These are phyloP conservation scores for Mastigias papua DNA, from an alignment of 30 jellyfish, hydroid and myxozoan species.

Conservation along the genomic window DNA sequence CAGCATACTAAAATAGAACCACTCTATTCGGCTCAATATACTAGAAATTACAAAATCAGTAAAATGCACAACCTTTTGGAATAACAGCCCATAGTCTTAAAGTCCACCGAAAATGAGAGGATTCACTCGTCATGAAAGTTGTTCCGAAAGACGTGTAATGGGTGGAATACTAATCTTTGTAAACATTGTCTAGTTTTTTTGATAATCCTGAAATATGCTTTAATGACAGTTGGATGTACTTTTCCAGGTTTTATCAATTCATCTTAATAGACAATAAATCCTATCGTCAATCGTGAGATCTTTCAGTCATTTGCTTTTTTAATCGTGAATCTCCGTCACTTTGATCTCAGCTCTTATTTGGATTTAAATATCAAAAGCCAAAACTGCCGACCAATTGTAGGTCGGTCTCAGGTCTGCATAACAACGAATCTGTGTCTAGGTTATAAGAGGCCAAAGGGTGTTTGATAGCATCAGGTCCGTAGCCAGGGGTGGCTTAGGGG, in stretches of 20 bases:
- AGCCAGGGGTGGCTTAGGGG: too few species aligned
- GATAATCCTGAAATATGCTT: not conserved
- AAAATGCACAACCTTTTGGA: too few species aligned
- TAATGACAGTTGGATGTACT: constrained; percentile 10
- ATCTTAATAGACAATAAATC: not conserved
- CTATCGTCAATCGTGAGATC: constrained; percentile 6
- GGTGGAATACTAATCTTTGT: not conserved
- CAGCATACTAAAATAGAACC: too few species aligned
- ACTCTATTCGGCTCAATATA: too few species aligned
- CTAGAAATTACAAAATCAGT: too few species aligned
- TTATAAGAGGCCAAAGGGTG: too few species aligned
- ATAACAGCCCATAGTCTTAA: not conserved
- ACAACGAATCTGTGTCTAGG: too few species aligned
- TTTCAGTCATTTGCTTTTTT: not conserved
- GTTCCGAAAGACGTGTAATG: not conserved
- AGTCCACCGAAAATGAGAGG: not conserved
- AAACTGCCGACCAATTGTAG: not conserved
- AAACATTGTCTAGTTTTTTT: not conserved
- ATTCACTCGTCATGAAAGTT: not conserved
- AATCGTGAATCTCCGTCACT: not conserved
- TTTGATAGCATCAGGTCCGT: too few species aligned
- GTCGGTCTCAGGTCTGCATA: too few species aligned
- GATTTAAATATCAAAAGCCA: constrained; percentile 9
- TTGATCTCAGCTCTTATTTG: not conserved
- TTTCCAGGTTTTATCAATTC: constrained; percentile 36